Conservation (phyloP, 2,888 invertebrate species). For the Panopea generosa region DNA sequence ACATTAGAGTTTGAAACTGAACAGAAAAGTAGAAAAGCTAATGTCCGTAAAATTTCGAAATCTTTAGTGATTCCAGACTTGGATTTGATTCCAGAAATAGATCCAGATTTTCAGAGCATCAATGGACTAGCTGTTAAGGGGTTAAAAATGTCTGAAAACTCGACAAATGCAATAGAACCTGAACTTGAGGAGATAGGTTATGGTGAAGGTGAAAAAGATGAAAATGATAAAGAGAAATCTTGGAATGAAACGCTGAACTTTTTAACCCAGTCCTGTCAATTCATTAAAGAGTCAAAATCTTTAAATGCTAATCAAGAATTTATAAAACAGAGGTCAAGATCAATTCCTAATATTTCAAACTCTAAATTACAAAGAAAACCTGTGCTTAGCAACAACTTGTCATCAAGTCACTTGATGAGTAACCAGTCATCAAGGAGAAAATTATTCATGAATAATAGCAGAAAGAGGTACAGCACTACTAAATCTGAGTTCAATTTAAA, state of each 20-base stretch:
- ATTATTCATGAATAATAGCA: neutral
- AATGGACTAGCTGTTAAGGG: constrained; percentile 18
- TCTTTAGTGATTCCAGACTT: neutral
- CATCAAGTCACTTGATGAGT: neutral
- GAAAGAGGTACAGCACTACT: constrained; percentile 4
- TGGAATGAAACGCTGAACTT: neutral
- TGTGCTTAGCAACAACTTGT: constrained; percentile 1
- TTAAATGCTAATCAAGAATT: neutral
- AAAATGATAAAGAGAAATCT: neutral
- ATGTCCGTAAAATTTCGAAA: too few species aligned
- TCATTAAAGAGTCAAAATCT: constrained; percentile 15
- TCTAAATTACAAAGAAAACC: neutral
- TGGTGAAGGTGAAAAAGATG: neutral
- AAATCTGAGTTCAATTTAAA: constrained; percentile 14
- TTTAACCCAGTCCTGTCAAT: too few species aligned
- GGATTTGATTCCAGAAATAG: neutral
- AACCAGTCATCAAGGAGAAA: too few species aligned
- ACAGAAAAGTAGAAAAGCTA: neutral
- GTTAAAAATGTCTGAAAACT: neutral
- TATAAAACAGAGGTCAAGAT: constrained; percentile 17
- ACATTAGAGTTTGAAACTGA: constrained; percentile 20
- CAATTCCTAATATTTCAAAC: constrained; percentile 3
- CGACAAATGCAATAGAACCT: too few species aligned
- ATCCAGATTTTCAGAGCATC: constrained; percentile 22
- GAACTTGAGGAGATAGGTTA: neutral